Percentiles rank a stretch among this genome's conserved stretches.
Evolutionary conservation across 2,113 vertebrate genomes (phyloP).

Genomic region (Pimephales promelas): DNA sequence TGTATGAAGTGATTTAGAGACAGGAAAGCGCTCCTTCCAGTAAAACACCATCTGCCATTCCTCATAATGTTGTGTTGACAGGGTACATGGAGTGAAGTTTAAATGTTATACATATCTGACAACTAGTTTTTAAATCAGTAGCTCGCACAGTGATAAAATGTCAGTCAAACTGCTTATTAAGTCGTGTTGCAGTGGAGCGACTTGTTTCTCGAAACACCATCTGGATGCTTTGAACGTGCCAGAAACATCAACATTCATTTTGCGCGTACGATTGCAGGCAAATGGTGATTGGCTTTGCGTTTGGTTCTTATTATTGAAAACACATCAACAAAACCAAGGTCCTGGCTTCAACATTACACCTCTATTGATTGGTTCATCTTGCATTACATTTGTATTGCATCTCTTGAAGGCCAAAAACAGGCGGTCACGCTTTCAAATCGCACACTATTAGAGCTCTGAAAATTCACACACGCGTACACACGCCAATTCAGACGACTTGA

Average conservation of each 20-base stretch:
- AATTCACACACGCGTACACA: not conserved
- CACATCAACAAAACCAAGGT: constrained; percentile 41
- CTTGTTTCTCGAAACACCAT: constrained; percentile 8
- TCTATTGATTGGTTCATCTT: constrained; percentile 45
- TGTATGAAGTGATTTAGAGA: constrained; percentile 8
- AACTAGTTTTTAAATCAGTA: constrained; percentile 1
- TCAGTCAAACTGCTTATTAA: constrained; percentile 16
- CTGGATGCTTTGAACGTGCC: constrained; percentile 9
- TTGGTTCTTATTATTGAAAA: constrained; percentile 39
- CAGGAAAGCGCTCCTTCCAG: not conserved
- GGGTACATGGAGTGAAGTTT: constrained; percentile 24
- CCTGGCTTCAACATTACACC: constrained; percentile 29
- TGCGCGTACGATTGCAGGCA: constrained; percentile 9
- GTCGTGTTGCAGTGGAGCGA: constrained; percentile 15
- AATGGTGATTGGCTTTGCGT: constrained; percentile 26
- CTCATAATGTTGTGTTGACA: constrained; percentile 21
- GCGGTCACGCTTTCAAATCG: constrained; percentile 26
- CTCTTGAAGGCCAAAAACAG: constrained; percentile 14
- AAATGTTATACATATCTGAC: constrained; percentile 16
- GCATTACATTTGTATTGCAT: constrained; percentile 29
- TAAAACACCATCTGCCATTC: constrained; percentile 35
- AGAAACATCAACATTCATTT: constrained; percentile 35
- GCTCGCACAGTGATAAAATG: constrained; percentile 9
- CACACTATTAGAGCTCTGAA: constrained; percentile 40
- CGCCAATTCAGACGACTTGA: constrained; percentile 59